Percentiles rank a stretch among this genome's conserved stretches.
Evolutionary conservation across 2,888 invertebrate genomes (phyloP).

Genomic region (Tinea semifulvella): DNA sequence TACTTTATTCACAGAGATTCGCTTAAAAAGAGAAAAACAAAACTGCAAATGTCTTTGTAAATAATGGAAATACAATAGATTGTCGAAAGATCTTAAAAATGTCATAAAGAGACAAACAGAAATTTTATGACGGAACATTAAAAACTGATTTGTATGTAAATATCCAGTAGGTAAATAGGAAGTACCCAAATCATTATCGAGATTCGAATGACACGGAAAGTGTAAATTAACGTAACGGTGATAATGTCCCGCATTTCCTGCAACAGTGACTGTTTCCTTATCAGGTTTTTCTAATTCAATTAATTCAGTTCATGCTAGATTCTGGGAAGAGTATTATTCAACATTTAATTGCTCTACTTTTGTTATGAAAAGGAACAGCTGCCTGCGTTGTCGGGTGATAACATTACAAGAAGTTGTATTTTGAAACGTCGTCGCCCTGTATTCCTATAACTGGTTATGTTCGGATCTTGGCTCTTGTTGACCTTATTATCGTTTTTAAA

Average conservation of each 20-base stretch:
- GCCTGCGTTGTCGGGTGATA: slow-evolving; percentile 18
- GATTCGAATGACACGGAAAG: slow-evolving; percentile 10
- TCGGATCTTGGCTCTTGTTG: slow-evolving; percentile 31
- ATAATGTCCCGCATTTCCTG: slow-evolving; percentile 9
- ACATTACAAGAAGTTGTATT: slow-evolving; percentile 22
- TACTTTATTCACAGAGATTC: not conserved
- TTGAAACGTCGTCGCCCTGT: slow-evolving; percentile 27
- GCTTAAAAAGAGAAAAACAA: too few relatives aligned
- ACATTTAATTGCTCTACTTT: slow-evolving; percentile 6
- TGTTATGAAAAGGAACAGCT: slow-evolving; percentile 1
- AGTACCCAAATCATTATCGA: not conserved
- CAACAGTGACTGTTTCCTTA: slow-evolving; percentile 1
- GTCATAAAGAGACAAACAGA: too few relatives aligned
- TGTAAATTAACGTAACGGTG: not conserved
- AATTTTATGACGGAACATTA: too few relatives aligned
- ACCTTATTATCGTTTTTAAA: slow-evolving; percentile 32
- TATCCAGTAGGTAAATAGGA: slow-evolving; percentile 10
- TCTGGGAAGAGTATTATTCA: slow-evolving; percentile 4
- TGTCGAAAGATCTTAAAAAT: too few relatives aligned
- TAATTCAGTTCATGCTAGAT: not conserved
- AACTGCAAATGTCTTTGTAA: too few relatives aligned
- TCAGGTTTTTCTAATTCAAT: not conserved
- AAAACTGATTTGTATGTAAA: not conserved
- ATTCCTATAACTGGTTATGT: slow-evolving; percentile 31
- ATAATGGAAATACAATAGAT: too few relatives aligned